Conservation (phyloP, 2,888 invertebrate species). For the Hirtodrosophila confusa region DNA sequence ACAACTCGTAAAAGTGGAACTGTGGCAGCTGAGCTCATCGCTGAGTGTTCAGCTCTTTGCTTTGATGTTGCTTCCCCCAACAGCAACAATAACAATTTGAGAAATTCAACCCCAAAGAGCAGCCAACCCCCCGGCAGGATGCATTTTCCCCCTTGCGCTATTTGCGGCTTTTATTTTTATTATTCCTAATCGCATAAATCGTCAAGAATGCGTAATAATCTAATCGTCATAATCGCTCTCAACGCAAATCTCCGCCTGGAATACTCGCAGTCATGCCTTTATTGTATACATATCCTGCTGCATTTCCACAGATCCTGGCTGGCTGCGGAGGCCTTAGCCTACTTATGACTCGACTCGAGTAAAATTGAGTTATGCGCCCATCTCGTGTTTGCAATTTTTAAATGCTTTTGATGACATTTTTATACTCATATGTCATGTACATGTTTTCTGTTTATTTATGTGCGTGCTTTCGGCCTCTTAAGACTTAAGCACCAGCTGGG, state of each 20-base stretch:
- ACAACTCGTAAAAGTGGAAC: slow-evolving; percentile 60
- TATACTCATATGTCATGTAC: slow-evolving; percentile 31
- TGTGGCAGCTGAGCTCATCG: slow-evolving; percentile 72
- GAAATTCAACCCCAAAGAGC: slow-evolving; percentile 24
- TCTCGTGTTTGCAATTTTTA: slow-evolving; percentile 61
- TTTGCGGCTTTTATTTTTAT: slow-evolving; percentile 48
- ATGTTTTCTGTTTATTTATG: slow-evolving; percentile 29
- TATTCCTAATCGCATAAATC: slow-evolving; percentile 74
- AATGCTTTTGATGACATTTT: slow-evolving; percentile 77
- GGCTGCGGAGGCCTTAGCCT: slow-evolving; percentile 41
- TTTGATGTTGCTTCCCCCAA: slow-evolving; percentile 53
- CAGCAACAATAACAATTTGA: slow-evolving; percentile 56
- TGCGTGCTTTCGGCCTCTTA: slow-evolving; percentile 32
- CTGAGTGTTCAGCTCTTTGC: slow-evolving; percentile 11
- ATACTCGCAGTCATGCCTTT: slow-evolving; percentile 14
- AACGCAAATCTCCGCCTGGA: slow-evolving; percentile 56
- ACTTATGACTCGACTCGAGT: slow-evolving; percentile 40
- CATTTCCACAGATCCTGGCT: slow-evolving; percentile 18
- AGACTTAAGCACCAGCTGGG: slow-evolving; percentile 66
- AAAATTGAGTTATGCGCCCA: slow-evolving; percentile 67
- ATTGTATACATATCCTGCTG: slow-evolving; percentile 19
- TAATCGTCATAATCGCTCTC: slow-evolving; percentile 73
- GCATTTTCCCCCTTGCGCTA: slow-evolving; percentile 36
- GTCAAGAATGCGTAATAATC: slow-evolving; percentile 79
- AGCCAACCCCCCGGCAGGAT: slow-evolving; percentile 23